Base-by-base conservation (phyloP, 2,113 vertebrate species). In the Ellobius talpinus region DNA sequence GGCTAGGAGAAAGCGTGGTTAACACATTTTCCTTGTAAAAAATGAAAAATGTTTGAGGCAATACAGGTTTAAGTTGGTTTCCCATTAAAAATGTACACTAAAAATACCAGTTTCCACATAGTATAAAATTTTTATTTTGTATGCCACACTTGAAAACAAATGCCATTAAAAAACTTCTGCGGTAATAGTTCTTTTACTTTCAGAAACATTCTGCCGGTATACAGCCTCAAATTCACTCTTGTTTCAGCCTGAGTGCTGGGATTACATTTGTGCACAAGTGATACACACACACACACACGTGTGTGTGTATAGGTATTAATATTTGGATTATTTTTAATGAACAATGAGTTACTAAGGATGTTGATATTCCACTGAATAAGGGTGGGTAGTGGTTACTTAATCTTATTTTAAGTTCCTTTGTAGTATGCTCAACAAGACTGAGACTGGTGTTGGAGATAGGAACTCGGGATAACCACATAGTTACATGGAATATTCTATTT, bases 301-400 rank as follows among this genome's bases (percentile, higher is more conserved):
- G 0, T 33, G 31, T 68, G 19, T n/a, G 5, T 5, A 9, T 36
- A 33, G 29, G 16, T 52, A 78, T 78, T 58, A 93, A 66, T 72
- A 78, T 31, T 72, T 55, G 88, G 36, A 33, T 89, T 88, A 79
- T 88, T 72, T 47, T 72, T 47, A 82, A 87, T 33, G 21, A 70
- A 89, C 81, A 89, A 55, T 42, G 33, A 92, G 63, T 84, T 78
- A n/a, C 39, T n/a, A 63, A 76, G 36, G 21, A 63, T 84, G 29
- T 29, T 85, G 24, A 14, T 6, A 77, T 70, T 55, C 0, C n/a
- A 77, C 19, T 90, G 63, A 78, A 58, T 68, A 93, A 63, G 36
- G 66, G 23, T 73, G 3, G 5, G 12, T 21, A 33, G 11, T 89
- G 89, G 68, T 93, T 45, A 96, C 3, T 42, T 73, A 81, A 77